These are phyloP conservation scores for Eupelmus urozonus DNA, from an alignment of 2,888 invertebrate genomes.

Conservation along the genomic window DNA sequence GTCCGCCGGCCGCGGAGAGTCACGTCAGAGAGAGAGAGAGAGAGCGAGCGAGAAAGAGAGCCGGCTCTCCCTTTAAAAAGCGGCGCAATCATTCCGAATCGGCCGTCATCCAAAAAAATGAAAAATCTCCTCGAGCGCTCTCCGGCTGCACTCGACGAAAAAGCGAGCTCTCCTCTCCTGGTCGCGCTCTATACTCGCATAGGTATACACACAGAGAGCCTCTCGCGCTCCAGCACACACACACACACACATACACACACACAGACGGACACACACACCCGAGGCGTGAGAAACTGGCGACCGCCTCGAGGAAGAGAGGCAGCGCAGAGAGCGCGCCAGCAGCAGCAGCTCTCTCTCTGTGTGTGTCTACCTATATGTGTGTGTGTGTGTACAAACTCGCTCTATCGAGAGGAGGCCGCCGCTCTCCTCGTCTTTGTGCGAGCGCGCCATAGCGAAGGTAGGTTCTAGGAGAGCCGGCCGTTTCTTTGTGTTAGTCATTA, in stretches of 20 bases:
- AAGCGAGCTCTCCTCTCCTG: too few species aligned
- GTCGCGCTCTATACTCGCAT: too few species aligned
- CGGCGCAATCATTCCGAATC: too few species aligned
- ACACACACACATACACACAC: too few species aligned
- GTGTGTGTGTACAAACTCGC: constrained; percentile 24
- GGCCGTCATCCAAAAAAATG: too few species aligned
- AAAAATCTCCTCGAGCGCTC: too few species aligned
- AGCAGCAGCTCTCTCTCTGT: background rate
- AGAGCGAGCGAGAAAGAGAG: background rate
- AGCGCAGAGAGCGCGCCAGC: background rate
- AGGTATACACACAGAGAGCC: background rate
- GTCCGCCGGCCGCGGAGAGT: too few species aligned
- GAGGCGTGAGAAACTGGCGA: constrained; percentile 67
- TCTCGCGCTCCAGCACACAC: too few species aligned
- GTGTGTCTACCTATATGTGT: background rate
- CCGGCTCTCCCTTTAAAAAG: too few species aligned
- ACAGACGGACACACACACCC: constrained; percentile 26
- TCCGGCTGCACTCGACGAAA: constrained; percentile 32
- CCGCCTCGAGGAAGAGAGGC: constrained; percentile 59
- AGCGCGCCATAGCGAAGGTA: constrained; percentile 29
- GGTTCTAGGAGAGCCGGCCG: constrained; percentile 13
- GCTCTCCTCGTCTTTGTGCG: constrained; percentile 33
- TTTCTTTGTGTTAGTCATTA: constrained; percentile 40
- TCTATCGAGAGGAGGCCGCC: background rate
- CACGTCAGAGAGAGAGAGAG: too few species aligned